phyloP scores from a whole-genome alignment of 1,140 invertebrate species.

The Danaus melanippus region DNA sequence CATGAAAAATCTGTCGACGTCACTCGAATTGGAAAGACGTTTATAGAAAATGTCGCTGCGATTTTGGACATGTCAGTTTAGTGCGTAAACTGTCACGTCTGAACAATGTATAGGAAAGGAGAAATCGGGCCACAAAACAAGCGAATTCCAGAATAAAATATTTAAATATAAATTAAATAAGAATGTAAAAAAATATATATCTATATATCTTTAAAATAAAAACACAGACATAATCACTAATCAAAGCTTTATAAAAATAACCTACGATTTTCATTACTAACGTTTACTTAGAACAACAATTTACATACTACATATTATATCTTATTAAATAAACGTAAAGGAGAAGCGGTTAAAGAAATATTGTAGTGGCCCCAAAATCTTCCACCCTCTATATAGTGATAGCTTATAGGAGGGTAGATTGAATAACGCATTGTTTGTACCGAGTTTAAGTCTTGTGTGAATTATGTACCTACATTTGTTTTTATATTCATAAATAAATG shows the following conservation, averaged over 20 bases:
- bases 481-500: no score
- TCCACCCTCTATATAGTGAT: slow-evolving; percentile 42
- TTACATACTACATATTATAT: no score
- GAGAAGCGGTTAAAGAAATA: no score
- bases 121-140: slow-evolving; percentile 25
- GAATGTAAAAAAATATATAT: not conserved
- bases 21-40: slow-evolving; percentile 52
- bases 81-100: slow-evolving; percentile 55
- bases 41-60: slow-evolving; percentile 59
- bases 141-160: slow-evolving; percentile 10
- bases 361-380: slow-evolving; percentile 26
- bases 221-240: not conserved
- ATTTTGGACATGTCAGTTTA: slow-evolving; percentile 66
- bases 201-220: not conserved
- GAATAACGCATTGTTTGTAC: slow-evolving; percentile 62
- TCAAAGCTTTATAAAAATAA: slow-evolving; percentile 3
- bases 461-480: no score
- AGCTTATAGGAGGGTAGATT: slow-evolving; percentile 56
- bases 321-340: no score
- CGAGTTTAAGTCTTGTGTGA: no score
- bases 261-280: no score
- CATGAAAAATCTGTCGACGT: slow-evolving; percentile 25
- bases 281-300: no score
- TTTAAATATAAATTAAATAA: slow-evolving; percentile 1
- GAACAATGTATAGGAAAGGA: slow-evolving; percentile 25